A percentile compares a stretch with the other conserved stretches of the same genome.
Conservation (phyloP, 2,113 vertebrate genomes). For the Trachemys scripta region DNA sequence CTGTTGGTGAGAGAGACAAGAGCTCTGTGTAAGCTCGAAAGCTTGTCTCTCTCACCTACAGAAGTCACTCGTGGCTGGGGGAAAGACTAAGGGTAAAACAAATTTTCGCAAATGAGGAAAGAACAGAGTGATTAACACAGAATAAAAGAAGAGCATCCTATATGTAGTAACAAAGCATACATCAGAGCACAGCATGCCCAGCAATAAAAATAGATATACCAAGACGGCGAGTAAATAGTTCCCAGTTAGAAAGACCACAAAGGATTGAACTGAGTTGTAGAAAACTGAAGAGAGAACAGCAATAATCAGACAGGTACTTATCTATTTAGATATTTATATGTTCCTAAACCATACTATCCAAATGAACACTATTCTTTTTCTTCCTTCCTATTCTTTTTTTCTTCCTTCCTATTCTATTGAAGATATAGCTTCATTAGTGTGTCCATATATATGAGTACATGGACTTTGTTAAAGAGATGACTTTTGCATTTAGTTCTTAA, state of each 20-base stretch:
- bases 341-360: neutral
- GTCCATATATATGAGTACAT: neutral
- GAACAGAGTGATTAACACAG: neutral
- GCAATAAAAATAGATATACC: neutral
- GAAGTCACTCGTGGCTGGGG: neutral
- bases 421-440: neutral
- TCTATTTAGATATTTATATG: neutral
- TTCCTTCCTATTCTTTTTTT: neutral
- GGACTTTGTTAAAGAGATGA: neutral
- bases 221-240: neutral
- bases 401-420: neutral
- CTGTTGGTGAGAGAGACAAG: neutral
- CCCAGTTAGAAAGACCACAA: neutral
- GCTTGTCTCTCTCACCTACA: neutral
- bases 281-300: neutral
- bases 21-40: neutral
- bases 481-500: neutral
- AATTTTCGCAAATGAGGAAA: neutral
- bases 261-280: neutral
- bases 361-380: neutral
- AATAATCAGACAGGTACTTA: neutral
- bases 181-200: neutral
- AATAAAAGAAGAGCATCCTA: neutral
- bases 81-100: neutral
- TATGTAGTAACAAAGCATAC: neutral